Conservation (phyloP, 2,888 invertebrate species). For the Thelaira solivaga region DNA sequence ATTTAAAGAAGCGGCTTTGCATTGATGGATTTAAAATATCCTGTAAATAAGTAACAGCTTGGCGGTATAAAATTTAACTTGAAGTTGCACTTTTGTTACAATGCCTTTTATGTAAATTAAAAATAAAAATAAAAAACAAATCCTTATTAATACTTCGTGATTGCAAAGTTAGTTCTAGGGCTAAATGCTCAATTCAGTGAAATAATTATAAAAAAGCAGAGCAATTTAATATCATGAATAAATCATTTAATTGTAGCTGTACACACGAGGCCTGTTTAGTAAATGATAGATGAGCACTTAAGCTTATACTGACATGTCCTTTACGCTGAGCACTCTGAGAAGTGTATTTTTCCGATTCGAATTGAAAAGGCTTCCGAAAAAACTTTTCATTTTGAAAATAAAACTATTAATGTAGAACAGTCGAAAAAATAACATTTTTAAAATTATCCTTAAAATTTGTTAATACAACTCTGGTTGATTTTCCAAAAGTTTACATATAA, state of each 20-base stretch:
- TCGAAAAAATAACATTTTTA: too few relatives aligned
- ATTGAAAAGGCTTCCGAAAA: too few relatives aligned
- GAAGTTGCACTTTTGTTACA: background rate
- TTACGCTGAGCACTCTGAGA: too few relatives aligned
- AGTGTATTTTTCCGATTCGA: too few relatives aligned
- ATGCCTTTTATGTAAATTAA: constrained; percentile 5
- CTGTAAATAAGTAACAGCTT: constrained; percentile 2
- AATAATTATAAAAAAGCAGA: constrained; percentile 8
- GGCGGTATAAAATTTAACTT: background rate
- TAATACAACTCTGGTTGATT: too few relatives aligned
- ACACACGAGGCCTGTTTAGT: too few relatives aligned
- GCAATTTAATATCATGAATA: constrained; percentile 57
- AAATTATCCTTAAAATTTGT: too few relatives aligned
- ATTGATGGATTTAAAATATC: background rate
- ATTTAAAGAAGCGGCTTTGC: too few relatives aligned
- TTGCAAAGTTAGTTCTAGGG: background rate
- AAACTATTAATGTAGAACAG: too few relatives aligned
- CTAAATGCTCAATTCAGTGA: constrained; percentile 1
- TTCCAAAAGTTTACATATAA: too few relatives aligned
- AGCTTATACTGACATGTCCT: background rate
- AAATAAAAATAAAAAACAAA: background rate
- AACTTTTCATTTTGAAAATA: too few relatives aligned
- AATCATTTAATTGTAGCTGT: constrained; percentile 43
- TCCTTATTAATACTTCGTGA: background rate
- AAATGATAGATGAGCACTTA: background rate